Base-by-base conservation (phyloP, 1,140 invertebrate species). In the Acromyrmex charruanus region DNA sequence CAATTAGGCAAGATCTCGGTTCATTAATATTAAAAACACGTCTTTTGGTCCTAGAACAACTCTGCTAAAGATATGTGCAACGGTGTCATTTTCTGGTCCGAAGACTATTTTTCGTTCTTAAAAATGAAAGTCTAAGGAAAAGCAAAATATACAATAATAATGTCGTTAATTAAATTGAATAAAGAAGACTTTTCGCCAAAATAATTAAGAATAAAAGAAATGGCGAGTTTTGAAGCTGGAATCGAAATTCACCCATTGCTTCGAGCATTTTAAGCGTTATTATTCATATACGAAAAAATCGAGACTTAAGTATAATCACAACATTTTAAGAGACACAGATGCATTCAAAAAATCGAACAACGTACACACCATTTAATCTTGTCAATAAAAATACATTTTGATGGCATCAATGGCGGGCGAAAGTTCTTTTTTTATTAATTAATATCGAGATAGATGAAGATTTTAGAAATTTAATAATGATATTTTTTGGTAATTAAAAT, bases 31-130 rank as follows among this genome's bases (percentile, higher is more conserved):
- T 12, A 31, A 87, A 87, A 87, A 89, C 59, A 49, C 69, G 5
- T 21, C 16, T 69, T 69, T 87, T 89, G 88, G 88, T 90, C 89
- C 85, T 82, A 79, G 59, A 74, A 55, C 25, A 49, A 59, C 72
- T 84, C 49, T 28, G 7, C 39, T 89, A 86, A 2, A 6, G 85
- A 89, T 89, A 90, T 87, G 88, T 39, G 63, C 31, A 84, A 58
- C 39, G 18, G 14, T 61, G 39, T 7, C 21, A 49, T 82, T 74
- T 82, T 14, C n/a, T 28, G 28, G 49, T 2, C n/a, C 14, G n/a
- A 55, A 21, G n/a, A 44, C 21, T 58, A 58, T 4, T 25, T 63
- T 75, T 18, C 44, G 55, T 9, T 75, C 14, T 75, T 51, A 71
- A 9, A 44, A 58, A 44, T n/a, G n/a, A 61, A 59, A 10, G 9